phyloP scores from a whole-genome alignment of 1,140 invertebrate genomes.

The Notospermus geniculatus region DNA sequence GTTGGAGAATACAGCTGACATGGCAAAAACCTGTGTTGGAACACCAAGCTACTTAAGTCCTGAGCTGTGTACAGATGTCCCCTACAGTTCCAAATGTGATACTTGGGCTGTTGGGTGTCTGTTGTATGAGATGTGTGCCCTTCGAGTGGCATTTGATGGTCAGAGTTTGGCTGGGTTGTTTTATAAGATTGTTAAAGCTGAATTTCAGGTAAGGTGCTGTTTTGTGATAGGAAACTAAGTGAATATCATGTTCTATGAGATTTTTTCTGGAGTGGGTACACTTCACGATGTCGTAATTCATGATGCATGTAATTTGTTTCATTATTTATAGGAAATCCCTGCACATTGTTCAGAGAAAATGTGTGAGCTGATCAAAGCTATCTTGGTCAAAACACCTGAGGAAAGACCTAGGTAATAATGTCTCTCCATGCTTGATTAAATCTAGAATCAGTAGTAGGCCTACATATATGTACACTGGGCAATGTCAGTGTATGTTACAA shows the following conservation, averaged over 20 bases:
- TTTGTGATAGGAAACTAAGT: too few relatives aligned
- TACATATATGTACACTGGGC: too few relatives aligned
- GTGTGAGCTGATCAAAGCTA: slow-evolving; percentile 29
- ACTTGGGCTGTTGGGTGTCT: slow-evolving; percentile 52
- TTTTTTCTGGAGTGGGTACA: too few relatives aligned
- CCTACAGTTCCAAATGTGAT: slow-evolving; percentile 54
- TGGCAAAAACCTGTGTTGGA: slow-evolving; percentile 51
- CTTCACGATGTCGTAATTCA: too few relatives aligned
- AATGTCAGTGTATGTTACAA: too few relatives aligned
- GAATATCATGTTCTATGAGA: too few relatives aligned
- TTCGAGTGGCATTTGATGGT: slow-evolving; percentile 49
- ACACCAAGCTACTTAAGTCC: slow-evolving; percentile 52
- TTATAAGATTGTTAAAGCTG: slow-evolving; percentile 51
- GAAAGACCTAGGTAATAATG: slow-evolving; percentile 46
- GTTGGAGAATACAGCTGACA: slow-evolving; percentile 46
- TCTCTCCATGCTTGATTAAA: too few relatives aligned
- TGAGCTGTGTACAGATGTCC: slow-evolving; percentile 52
- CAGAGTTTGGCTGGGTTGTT: slow-evolving; percentile 48
- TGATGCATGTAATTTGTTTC: not conserved
- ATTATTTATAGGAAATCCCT: slow-evolving; percentile 36
- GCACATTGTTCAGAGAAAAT: slow-evolving; percentile 32
- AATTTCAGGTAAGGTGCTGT: slow-evolving; percentile 43
- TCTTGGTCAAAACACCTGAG: slow-evolving; percentile 45
- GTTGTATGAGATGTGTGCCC: slow-evolving; percentile 49
- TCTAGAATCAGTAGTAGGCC: too few relatives aligned